Conservation (phyloP, 2,888 invertebrate species). For the Andrena bicolor region DNA sequence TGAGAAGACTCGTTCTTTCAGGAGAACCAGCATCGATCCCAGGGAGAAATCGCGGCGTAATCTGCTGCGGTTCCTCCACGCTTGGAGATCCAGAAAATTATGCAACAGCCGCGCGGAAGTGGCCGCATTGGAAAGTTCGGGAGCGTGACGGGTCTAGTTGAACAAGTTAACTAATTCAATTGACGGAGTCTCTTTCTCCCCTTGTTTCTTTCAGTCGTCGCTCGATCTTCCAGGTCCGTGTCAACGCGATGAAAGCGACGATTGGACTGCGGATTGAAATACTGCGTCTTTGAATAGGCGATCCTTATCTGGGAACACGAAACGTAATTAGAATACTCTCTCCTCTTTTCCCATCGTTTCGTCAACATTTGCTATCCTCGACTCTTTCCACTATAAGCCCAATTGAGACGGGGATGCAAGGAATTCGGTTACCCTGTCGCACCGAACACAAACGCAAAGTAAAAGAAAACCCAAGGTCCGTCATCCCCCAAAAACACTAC, state of each 20-base stretch:
- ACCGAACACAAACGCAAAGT: too few relatives aligned
- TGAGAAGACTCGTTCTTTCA: background rate
- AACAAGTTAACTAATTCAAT: constrained; percentile 40
- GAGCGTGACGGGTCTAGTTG: background rate
- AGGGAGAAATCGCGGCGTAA: constrained; percentile 29
- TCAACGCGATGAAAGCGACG: constrained; percentile 9
- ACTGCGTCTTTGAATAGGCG: background rate
- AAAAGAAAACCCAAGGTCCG: too few relatives aligned
- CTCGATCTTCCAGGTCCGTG: constrained; percentile 20
- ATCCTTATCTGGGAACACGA: background rate
- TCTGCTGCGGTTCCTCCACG: constrained; percentile 26
- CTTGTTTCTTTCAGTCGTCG: background rate
- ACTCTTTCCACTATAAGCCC: background rate
- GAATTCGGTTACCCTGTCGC: too few relatives aligned
- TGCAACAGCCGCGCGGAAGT: constrained; percentile 43
- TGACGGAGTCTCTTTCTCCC: background rate
- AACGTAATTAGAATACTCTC: background rate
- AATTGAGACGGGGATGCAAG: too few relatives aligned
- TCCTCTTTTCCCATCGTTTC: background rate
- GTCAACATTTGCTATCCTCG: background rate
- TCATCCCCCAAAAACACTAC: background rate
- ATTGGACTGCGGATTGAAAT: background rate
- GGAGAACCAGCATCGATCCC: constrained; percentile 2
- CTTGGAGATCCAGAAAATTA: constrained; percentile 39
- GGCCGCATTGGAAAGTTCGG: constrained; percentile 47